Evolutionary conservation across 2,113 vertebrate species (phyloP), one percentile per base, ranked within the genome.

Genomic region (Propithecus coquereli): DNA sequence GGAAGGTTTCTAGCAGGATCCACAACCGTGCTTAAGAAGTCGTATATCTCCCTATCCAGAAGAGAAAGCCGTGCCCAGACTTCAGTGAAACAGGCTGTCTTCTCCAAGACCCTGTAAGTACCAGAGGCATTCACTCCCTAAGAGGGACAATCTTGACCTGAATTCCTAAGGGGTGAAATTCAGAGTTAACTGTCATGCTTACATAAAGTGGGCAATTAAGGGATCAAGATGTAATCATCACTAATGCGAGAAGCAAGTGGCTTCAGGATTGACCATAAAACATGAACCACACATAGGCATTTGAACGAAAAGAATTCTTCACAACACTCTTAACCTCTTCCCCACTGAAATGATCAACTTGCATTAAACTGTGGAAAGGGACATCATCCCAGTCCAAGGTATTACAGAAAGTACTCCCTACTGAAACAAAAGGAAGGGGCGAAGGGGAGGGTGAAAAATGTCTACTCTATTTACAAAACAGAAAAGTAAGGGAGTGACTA

Each of bases 221-320:
- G 45, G 74, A 91, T 90, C 52, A 63, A 91, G 66, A 77, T 77
- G 37, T 66, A 40, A 50, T 66, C 61, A 47, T 54, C 63, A 71
- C 30, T 61, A 71, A 93, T 47, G 88, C 25, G 82, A 25, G 85
- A 91, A 87, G 34, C 45, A 61, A 86, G 32, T 27, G 27, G 63
- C 73, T 88, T 88, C 57, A 90, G 86, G 61, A 23, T 20, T 50
- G 43, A 94, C 86, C 65, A 59, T 85, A 93, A 96, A 97, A 90
- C 34, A 76, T n/a, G n/a, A 97, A 87, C 40, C 61, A 70, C 76
- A 93, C 47, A 68, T 63, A 52, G 59, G 17, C 66, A 54, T 66
- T 50, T 57, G 63, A 85, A 83, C 59, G 45, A 87, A 79, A 66
- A 80, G 54, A 79, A 9, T 4, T 54, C 77, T 65, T 65, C 2